A percentile compares a stretch with the other conserved stretches of the same genome.
These are phyloP conservation scores for Campaea margaritaria DNA, from an alignment of 2,888 invertebrate genomes.

Conservation along the genomic window DNA sequence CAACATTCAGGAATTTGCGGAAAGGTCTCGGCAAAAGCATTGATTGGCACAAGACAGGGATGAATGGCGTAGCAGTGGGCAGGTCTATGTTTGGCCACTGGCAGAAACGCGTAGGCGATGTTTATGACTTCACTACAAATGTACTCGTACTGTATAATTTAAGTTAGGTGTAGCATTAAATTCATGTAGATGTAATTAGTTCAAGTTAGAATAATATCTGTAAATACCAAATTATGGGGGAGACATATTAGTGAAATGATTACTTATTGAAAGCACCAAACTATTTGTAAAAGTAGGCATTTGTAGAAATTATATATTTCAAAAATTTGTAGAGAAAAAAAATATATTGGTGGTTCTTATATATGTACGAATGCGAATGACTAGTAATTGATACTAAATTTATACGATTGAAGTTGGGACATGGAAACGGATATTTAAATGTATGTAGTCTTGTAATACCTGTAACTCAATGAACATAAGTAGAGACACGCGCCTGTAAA, in stretches of 20 bases:
- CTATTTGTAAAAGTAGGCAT: slow-evolving; percentile 16
- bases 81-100: slow-evolving; percentile 9
- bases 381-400: slow-evolving; percentile 3
- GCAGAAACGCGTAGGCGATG: neutral
- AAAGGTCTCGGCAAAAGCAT: slow-evolving; percentile 14
- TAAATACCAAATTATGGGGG: slow-evolving; percentile 21
- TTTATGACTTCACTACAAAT: neutral
- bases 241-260: slow-evolving; percentile 45
- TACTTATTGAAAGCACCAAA: slow-evolving; percentile 27
- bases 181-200: neutral
- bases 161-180: neutral
- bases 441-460: slow-evolving; percentile 6
- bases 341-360: neutral
- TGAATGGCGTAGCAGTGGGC: slow-evolving; percentile 21
- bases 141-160: neutral
- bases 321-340: neutral
- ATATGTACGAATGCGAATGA: slow-evolving; percentile 2
- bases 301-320: slow-evolving; percentile 2
- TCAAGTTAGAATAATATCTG: slow-evolving; percentile 14
- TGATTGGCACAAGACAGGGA: slow-evolving; percentile 25
- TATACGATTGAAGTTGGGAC: neutral
- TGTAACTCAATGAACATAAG: slow-evolving; percentile 11
- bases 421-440: slow-evolving; percentile 3
- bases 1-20: slow-evolving; percentile 12
- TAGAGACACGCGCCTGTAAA: slow-evolving; percentile 31